These are phyloP conservation scores for Thripadectes ignobilis DNA, from an alignment of 2,797 vertebrate species.

Conservation along the genomic window DNA sequence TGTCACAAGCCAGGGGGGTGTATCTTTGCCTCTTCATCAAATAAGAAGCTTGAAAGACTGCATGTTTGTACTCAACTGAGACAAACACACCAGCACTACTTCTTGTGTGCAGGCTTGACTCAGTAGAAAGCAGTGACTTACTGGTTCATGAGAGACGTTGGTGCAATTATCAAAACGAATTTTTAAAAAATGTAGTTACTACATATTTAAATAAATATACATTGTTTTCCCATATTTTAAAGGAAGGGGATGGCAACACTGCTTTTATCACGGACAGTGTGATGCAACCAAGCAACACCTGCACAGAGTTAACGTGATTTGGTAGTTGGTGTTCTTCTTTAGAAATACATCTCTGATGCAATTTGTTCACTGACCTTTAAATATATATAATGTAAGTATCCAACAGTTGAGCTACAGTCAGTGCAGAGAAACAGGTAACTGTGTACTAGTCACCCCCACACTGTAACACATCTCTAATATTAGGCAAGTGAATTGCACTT, in stretches of 20 bases:
- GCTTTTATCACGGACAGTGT: neutral
- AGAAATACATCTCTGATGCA: neutral
- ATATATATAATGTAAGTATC: fast-evolving
- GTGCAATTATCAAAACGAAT: neutral
- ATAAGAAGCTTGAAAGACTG: neutral
- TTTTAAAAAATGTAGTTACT: neutral
- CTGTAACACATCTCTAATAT: neutral
- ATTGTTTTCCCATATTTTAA: neutral
- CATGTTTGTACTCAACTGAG: neutral
- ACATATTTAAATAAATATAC: neutral
- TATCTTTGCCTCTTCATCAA: neutral
- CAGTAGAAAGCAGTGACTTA: neutral
- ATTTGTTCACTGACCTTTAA: neutral
- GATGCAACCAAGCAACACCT: neutral
- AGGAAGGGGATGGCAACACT: neutral
- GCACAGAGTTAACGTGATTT: fast-evolving
- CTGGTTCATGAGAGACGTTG: neutral
- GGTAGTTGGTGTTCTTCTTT: neutral
- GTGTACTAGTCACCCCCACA: neutral
- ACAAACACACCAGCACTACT: neutral
- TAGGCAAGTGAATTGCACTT: neutral
- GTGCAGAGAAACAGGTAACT: neutral
- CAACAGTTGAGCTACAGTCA: neutral
- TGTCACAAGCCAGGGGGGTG: neutral
- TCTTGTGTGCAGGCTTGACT: neutral